Evolutionary conservation across 2,888 invertebrate genomes (phyloP).

Genomic region (Bellardia pandia): DNA sequence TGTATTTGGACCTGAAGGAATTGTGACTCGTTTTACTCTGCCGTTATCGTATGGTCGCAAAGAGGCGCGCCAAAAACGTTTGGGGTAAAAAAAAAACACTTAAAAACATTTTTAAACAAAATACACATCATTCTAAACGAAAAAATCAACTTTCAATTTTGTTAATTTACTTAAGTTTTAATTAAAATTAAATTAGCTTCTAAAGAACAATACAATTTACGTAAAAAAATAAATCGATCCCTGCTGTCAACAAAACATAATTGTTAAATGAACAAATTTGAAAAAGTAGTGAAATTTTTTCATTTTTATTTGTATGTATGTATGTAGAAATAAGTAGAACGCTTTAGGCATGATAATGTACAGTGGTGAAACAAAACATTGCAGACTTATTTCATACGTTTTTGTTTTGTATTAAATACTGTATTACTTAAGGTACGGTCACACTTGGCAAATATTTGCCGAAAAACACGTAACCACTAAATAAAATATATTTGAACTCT

Average conservation of each 20-base stretch:
- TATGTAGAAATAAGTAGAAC: conserved; percentile 28
- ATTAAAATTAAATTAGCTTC: not conserved
- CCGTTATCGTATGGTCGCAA: conserved; percentile 91
- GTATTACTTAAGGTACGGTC: no score
- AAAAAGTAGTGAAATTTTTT: not conserved
- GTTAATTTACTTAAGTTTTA: conserved; percentile 14
- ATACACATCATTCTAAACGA: conserved; percentile 1
- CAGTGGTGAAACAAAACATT: conserved; percentile 44
- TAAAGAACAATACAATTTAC: not conserved
- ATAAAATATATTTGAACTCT: no score
- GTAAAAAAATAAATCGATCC: not conserved
- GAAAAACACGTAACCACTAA: no score
- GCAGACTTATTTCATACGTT: not conserved
- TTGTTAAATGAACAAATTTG: not conserved
- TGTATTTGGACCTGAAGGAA: conserved; percentile 86
- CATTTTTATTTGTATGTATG: not conserved
- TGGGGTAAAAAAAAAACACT: conserved; percentile 87
- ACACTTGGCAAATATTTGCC: no score
- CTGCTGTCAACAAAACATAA: not conserved
- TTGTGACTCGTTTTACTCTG: conserved; percentile 88
- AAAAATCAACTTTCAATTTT: not conserved
- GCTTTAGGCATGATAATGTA: conserved; percentile 49
- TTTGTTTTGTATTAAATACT: not conserved
- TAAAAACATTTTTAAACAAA: not conserved
- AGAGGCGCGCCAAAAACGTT: conserved; percentile 91